Base-by-base conservation (phyloP, 1,140 invertebrate species). In the Meloidogyne floridensis region DNA sequence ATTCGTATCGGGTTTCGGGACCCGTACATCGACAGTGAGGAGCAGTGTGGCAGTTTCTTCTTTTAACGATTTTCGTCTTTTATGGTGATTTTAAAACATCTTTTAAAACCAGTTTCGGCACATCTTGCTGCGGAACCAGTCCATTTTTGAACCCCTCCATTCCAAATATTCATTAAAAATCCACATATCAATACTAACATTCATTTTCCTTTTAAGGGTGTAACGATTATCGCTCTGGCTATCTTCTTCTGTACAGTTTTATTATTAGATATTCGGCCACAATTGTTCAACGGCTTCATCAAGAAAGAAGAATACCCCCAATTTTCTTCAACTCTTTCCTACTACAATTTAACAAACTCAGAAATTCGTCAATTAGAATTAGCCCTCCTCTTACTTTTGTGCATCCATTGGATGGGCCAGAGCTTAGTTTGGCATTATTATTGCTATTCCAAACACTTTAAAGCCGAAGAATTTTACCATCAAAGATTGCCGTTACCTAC, bases 361-460 rank as follows among this genome's bases (percentile, higher is more conserved):
- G 15, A 65, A 69, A 0, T 77, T 56, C 53, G 53, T 8, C 32
- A 59, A 69, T 20, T 72, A 69, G 65, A 79, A 51, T 72, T 79
- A 51, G 11, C 65, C 8, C 54, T 79, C 8, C 20, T 69, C n/a
- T 47, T 79, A 53, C 6, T 79, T 20, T 18, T 79, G 6, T 42
- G 69, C 7, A 42, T 79, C n/a, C 56, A 54, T 69, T 79, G 77
- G 77, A 79, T 79, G 18, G 77, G 65, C 5, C 77, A 79, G 13
- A 53, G 77, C 13, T 32, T 79, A 51, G 65, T 79, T 10, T 79
- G 65, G 42, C 77, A 79, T 47, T 79, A 71, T 53, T 79, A 79
- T 71, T 72, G 77, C 8, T 79, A 79, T 9, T 51, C 65, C 10
- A 79, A 79, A n/a, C 18, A 65, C 18, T 51, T 69, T 18, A 79